These are phyloP conservation scores for Catostomus latipinnis DNA, from an alignment of 2,797 vertebrate species.

Conservation along the genomic window DNA sequence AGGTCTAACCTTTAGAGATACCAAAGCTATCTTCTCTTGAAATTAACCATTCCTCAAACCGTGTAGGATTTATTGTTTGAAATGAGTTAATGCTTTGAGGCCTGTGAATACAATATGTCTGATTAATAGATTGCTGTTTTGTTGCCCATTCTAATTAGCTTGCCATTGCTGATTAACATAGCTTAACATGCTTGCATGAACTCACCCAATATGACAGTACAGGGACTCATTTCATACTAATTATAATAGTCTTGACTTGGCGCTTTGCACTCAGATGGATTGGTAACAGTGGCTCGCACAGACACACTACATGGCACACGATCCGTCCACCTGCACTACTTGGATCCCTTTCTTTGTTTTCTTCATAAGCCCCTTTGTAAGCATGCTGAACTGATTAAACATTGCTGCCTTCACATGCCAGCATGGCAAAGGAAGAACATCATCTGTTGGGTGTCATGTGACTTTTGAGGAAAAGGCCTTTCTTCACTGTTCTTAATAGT, in stretches of 20 bases:
- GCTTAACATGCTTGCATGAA: slow-evolving; percentile 36
- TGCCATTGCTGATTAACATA: slow-evolving; percentile 54
- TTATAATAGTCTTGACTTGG: slow-evolving; percentile 13
- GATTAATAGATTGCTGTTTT: slow-evolving; percentile 48
- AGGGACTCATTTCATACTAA: slow-evolving; percentile 7
- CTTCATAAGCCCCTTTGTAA: slow-evolving; percentile 18
- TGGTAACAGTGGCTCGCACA: background rate
- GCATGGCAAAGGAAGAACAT: background rate
- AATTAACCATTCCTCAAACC: slow-evolving; percentile 39
- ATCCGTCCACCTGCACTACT: slow-evolving; percentile 18
- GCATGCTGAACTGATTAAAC: slow-evolving; percentile 19
- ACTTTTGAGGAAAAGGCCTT: background rate
- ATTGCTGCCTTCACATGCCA: background rate
- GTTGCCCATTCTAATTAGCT: slow-evolving; percentile 52
- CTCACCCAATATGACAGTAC: slow-evolving; percentile 4
- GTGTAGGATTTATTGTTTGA: slow-evolving; percentile 35
- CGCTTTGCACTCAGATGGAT: background rate
- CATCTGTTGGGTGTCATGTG: background rate
- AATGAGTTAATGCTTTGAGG: slow-evolving; percentile 39
- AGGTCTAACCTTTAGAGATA: slow-evolving; percentile 24
- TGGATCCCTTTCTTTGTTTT: slow-evolving; percentile 33
- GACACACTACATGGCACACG: slow-evolving; percentile 12
- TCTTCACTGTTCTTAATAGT: background rate
- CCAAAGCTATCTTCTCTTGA: background rate
- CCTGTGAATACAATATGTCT: slow-evolving; percentile 16